Evolutionary conservation across 2,888 invertebrate genomes (phyloP), one percentile per base, ranked within the genome.

Genomic region (Netelia melanura): DNA sequence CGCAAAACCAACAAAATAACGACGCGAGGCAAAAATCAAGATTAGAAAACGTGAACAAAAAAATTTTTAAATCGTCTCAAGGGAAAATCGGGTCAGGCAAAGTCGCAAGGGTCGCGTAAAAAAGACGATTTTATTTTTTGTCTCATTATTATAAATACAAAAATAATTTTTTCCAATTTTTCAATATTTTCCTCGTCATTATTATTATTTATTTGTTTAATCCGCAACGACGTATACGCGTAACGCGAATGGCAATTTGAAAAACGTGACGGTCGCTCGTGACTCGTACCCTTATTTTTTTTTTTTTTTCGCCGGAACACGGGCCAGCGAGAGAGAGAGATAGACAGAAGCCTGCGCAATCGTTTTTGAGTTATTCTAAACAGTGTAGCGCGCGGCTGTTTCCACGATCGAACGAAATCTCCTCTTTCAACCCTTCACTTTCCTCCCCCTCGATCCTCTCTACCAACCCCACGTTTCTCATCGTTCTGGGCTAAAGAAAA

Each of bases 321-420:
- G 30, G 30, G 30, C 30, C 30, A 30, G 23, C 56, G 52, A 52
- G 17, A 71, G 70, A 54, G 25, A 71, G 17, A 17, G 17, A 17
- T 14, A 54, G 67, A 81, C 52, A 48, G 83, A 81, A 70, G 84
- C 82, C 65, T 81, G 84, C 79, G 85, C 92, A 91, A 93, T 93
- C 92, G 91, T 93, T 93, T 90, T 91, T 91, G 90, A 92, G 89
- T 93, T 93, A 93, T 93, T 93, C 92, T 90, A 90, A 91, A 90
- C 87, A 88, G 88, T 80, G 85, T 85, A 80, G 87, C 81, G 86
- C 76, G 83, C 79, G 72, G 67, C 64, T 75, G 75, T 54, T 77
- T 77, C 65, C 62, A 70, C 84, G 74, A 78, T 86, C 83, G 84
- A 76, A 75, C 83, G 38, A 61, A 43, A 82, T 17, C 68, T 65